Evolutionary conservation across 2,797 vertebrate species (phyloP), one percentile per base, ranked within the genome.

Genomic region (Catostomus latipinnis): DNA sequence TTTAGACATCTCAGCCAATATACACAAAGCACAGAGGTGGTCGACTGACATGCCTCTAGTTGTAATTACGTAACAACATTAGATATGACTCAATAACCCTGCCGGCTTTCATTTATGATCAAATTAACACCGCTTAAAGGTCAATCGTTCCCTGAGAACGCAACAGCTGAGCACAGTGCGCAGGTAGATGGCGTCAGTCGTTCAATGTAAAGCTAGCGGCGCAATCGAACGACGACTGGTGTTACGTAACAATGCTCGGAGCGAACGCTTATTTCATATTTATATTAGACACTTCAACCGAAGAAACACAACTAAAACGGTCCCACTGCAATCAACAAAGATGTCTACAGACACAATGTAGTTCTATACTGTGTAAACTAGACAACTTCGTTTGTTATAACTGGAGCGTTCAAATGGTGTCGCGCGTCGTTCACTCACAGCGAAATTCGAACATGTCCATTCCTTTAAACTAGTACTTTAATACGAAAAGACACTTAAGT

Each of bases 131-230:
- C 1, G 2, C 8, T 52, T 56, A 18, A 8, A 12, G 8, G 50
- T 53, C 8, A 71, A 45, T 14, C 4, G 8, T 18, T 49, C 14
- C 6, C 56, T n/a, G 45, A 67, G 53, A 68, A 78, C 76, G 60
- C 76, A 63, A 56, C 58, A 71, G 68, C 68, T 57, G 34, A 34
- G 34, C 2, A 34, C 34, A 34, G 34, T 34, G 69, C 52, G 69
- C 69, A 50, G 61, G 50, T 72, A 72, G 77, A 79, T 72, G 69
- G 70, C 69, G 77, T 79, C 61, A 58, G 5, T 12, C 14, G 22
- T 22, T 53, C 49, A 50, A 22, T 10, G 12, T 14, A 56, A 18
- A 78, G 11, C 34, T 68, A n/a, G 60, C 50, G 68, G 58, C 56
- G 8, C 13, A 16, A 2, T 13, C 11, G 7, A 14, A 65, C 61